Evolutionary conservation across 2,888 invertebrate species (phyloP).

Genomic region (Diaprepes abbreviatus): DNA sequence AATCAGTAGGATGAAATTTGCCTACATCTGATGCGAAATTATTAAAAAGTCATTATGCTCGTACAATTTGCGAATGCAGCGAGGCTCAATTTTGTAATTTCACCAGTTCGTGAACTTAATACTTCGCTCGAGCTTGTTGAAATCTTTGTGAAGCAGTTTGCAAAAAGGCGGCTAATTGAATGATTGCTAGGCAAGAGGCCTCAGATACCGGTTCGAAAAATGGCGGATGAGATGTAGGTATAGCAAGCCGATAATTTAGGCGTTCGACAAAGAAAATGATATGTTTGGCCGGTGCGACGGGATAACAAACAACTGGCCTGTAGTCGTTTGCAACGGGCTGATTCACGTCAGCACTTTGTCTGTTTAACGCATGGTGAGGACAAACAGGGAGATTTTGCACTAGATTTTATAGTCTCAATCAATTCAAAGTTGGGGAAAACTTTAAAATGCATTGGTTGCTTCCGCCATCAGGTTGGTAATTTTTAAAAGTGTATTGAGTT

Average conservation of each 20-base stretch:
- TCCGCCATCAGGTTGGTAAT: too few species aligned
- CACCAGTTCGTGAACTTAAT: conserved; percentile 18
- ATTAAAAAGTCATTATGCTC: conserved; percentile 36
- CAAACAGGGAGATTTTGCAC: conserved; percentile 33
- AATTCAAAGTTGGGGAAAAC: too few species aligned
- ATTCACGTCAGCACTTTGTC: conserved; percentile 45
- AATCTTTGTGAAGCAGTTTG: conserved; percentile 23
- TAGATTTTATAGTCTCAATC: not conserved
- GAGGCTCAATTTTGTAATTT: conserved; percentile 13
- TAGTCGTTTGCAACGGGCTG: conserved; percentile 42
- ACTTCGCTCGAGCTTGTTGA: conserved; percentile 23
- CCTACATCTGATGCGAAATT: conserved; percentile 6
- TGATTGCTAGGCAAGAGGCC: conserved; percentile 44
- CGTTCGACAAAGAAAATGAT: conserved; percentile 55
- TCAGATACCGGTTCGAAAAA: conserved; percentile 41
- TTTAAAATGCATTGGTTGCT: too few species aligned
- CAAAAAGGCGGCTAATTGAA: conserved; percentile 48
- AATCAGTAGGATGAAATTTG: not conserved
- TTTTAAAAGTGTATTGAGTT: too few species aligned
- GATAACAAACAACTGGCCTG: conserved; percentile 53
- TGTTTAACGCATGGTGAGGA: conserved; percentile 36
- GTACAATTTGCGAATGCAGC: conserved; percentile 26
- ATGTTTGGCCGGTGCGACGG: conserved; percentile 51
- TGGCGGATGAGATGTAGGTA: conserved; percentile 50
- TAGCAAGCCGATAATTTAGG: conserved; percentile 55